Evolutionary conservation across 2,113 vertebrate species (phyloP).

Genomic region (Mionectes macconnelli): DNA sequence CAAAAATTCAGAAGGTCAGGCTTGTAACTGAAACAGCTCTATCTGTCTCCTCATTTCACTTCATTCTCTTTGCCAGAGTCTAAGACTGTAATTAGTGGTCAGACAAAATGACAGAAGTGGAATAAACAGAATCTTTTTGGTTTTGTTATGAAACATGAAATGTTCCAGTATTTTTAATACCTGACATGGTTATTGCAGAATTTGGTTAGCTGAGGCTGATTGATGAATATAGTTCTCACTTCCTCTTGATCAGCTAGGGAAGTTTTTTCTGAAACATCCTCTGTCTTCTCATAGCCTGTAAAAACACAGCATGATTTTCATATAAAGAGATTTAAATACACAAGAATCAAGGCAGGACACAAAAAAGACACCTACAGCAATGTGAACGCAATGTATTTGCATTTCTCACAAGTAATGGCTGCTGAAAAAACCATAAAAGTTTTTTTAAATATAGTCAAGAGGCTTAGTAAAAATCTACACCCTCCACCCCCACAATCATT

Average conservation of each 20-base stretch:
- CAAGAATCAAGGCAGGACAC: not conserved
- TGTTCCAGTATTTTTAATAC: slow-evolving; percentile 63
- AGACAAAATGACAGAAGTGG: not conserved
- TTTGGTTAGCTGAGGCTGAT: slow-evolving; percentile 91
- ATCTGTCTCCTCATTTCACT: not conserved
- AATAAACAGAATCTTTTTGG: not conserved
- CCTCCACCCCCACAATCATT: not conserved
- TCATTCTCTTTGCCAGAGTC: not conserved
- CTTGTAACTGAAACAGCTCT: not conserved
- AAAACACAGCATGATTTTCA: slow-evolving; percentile 12
- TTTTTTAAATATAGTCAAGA: not conserved
- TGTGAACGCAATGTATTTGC: not conserved
- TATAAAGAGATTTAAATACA: not conserved
- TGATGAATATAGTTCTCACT: slow-evolving; percentile 90
- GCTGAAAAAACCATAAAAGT: not conserved
- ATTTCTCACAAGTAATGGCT: not conserved
- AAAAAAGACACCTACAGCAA: not conserved
- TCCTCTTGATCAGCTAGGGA: slow-evolving; percentile 95
- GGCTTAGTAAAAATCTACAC: not conserved
- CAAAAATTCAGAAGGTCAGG: not conserved
- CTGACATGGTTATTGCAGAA: slow-evolving; percentile 97
- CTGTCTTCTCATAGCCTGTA: slow-evolving; percentile 96
- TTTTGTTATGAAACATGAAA: not conserved
- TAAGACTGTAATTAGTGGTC: not conserved
- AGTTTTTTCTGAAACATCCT: slow-evolving; percentile 92